These are phyloP conservation scores for Pelecanoides urinatrix DNA, from an alignment of 2,113 vertebrate genomes.

Conservation along the genomic window DNA sequence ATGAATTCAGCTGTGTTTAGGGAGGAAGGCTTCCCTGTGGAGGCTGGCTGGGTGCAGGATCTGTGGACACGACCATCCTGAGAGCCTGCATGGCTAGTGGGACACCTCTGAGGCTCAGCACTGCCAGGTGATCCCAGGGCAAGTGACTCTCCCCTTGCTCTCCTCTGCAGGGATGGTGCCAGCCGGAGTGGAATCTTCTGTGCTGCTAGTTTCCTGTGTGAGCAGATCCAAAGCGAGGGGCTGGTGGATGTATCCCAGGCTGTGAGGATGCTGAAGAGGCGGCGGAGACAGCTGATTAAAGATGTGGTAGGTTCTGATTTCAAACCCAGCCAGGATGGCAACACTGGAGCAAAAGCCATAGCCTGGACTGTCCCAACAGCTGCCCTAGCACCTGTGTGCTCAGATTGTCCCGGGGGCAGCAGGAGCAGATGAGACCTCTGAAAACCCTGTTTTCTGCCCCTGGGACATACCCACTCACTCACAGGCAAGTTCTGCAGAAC, in stretches of 20 bases:
- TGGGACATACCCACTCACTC: not conserved
- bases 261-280: conserved; percentile 39
- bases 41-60: not conserved
- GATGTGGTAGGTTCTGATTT: conserved; percentile 45
- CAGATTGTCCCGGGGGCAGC: not conserved
- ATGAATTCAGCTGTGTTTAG: not conserved
- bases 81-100: not conserved
- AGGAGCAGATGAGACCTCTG: not conserved
- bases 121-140: not conserved
- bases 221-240: conserved; percentile 58
- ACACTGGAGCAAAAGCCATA: not conserved
- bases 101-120: not conserved
- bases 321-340: not conserved
- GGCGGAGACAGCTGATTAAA: conserved; percentile 33
- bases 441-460: not conserved
- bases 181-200: conserved; percentile 59
- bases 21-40: not conserved
- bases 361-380: not conserved
- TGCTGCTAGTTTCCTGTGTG: conserved; percentile 52
- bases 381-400: not conserved
- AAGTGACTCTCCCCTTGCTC: not conserved
- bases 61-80: not conserved
- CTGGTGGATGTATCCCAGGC: conserved; percentile 64
- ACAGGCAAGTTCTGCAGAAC: not conserved
- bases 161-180: conserved; percentile 28